These are phyloP conservation scores for Gryon sp. DNA, from an alignment of 1,140 invertebrate genomes.

Conservation along the genomic window DNA sequence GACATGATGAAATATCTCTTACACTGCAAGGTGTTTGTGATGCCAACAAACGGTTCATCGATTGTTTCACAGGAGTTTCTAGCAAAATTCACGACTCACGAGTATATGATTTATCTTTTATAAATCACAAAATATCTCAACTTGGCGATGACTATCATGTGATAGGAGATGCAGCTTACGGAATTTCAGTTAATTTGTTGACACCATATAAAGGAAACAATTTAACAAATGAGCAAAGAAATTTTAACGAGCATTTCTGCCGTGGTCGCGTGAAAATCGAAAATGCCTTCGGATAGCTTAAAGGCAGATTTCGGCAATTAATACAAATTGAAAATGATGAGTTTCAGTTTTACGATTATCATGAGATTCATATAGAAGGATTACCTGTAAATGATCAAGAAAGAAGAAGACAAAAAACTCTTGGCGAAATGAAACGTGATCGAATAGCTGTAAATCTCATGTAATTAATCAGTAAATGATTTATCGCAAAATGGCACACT, in stretches of 20 bases:
- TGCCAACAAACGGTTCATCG: slow-evolving; percentile 52
- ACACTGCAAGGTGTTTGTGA: slow-evolving; percentile 65
- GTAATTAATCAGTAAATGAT: too few relatives aligned
- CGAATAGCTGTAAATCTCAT: too few relatives aligned
- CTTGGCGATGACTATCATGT: slow-evolving; percentile 56
- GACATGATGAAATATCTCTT: slow-evolving; percentile 60
- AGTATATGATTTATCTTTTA: slow-evolving; percentile 58
- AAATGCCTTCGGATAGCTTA: too few relatives aligned
- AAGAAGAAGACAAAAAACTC: neutral
- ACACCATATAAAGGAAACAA: too few relatives aligned
- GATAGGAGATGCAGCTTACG: slow-evolving; percentile 72
- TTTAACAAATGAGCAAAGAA: too few relatives aligned
- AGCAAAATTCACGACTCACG: slow-evolving; percentile 66
- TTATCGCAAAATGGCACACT: too few relatives aligned
- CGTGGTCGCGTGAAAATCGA: too few relatives aligned
- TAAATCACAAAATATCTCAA: slow-evolving; percentile 19
- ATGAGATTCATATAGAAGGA: neutral
- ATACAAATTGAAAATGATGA: too few relatives aligned
- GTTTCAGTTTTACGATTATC: slow-evolving; percentile 1
- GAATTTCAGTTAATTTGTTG: too few relatives aligned
- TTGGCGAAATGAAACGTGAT: too few relatives aligned
- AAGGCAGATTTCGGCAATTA: too few relatives aligned
- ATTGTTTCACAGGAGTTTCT: slow-evolving; percentile 64
- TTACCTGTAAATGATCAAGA: neutral
- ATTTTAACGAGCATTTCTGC: too few relatives aligned